Conservation (phyloP, 1,140 invertebrate genomes). For the Aethina tumida region DNA sequence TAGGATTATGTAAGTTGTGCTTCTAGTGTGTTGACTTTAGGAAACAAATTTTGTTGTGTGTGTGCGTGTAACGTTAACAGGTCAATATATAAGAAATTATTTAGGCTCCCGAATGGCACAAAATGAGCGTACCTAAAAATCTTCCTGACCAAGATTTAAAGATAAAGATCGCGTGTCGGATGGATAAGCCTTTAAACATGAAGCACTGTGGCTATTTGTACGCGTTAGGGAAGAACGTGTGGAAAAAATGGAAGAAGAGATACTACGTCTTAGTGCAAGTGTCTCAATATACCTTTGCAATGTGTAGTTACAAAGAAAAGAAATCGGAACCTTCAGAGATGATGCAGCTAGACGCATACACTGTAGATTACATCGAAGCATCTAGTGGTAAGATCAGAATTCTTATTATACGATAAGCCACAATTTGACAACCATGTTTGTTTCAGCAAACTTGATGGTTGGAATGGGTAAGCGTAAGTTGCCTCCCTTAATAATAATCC, state of each 20-base stretch:
- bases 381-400: constrained; percentile 56
- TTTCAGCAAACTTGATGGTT: constrained; percentile 77
- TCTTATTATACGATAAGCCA: constrained; percentile 4
- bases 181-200: constrained; percentile 99
- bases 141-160: constrained; percentile 88
- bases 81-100: too few relatives aligned
- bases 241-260: constrained; percentile 99
- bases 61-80: not conserved
- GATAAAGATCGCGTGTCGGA: constrained; percentile 95
- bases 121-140: constrained; percentile 92
- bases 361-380: constrained; percentile 97
- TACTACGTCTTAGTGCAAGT: constrained; percentile 99
- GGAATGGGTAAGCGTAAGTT: constrained; percentile 59
- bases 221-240: constrained; percentile 91
- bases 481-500: constrained; percentile 12
- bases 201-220: constrained; percentile 92
- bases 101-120: constrained; percentile 92
- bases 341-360: constrained; percentile 98
- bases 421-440: constrained; percentile 4
- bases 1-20: not conserved
- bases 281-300: constrained; percentile 99
- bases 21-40: not conserved
- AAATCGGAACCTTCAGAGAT: constrained; percentile 98
- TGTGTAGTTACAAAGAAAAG: constrained; percentile 99
- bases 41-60: not conserved